Evolutionary conservation across 1,140 invertebrate species (phyloP).

Genomic region (Trichonephila inaurata): DNA sequence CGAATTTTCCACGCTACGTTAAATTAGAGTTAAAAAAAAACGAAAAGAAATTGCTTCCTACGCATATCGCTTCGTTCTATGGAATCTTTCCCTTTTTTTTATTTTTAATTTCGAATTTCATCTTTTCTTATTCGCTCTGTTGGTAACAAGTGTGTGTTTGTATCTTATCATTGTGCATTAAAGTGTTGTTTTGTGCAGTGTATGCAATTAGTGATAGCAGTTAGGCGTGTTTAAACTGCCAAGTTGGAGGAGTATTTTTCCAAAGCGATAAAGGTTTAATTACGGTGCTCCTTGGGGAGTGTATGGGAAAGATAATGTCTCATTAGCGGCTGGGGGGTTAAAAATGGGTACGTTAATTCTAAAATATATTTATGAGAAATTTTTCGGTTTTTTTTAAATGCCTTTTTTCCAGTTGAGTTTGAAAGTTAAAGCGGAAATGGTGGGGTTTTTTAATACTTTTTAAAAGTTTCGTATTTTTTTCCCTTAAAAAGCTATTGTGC

Average conservation of each 20-base stretch:
- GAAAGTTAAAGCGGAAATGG: too few species aligned
- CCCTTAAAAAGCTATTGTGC: too few species aligned
- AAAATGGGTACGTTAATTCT: too few species aligned
- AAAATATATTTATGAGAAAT: too few species aligned
- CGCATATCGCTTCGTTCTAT: neutral
- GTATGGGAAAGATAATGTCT: too few species aligned
- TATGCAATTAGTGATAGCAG: conserved; percentile 39
- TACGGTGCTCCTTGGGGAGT: neutral
- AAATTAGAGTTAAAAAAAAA: neutral
- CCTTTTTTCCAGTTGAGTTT: too few species aligned
- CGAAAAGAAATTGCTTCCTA: neutral
- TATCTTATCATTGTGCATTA: conserved; percentile 4
- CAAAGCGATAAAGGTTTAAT: conserved; percentile 30
- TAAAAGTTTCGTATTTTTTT: too few species aligned
- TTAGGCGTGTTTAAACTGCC: conserved; percentile 39
- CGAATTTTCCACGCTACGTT: conserved; percentile 42
- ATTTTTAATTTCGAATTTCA: neutral
- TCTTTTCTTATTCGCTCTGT: neutral
- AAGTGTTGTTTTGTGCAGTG: neutral
- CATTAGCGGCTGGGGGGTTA: too few species aligned
- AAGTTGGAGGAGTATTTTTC: neutral
- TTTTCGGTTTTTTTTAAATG: too few species aligned
- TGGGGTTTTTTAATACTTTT: too few species aligned
- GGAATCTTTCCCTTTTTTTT: neutral
- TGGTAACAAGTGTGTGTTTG: conserved; percentile 12